Conservation (phyloP, 2,888 invertebrate species). For the Hirtodrosophila histrioides region DNA sequence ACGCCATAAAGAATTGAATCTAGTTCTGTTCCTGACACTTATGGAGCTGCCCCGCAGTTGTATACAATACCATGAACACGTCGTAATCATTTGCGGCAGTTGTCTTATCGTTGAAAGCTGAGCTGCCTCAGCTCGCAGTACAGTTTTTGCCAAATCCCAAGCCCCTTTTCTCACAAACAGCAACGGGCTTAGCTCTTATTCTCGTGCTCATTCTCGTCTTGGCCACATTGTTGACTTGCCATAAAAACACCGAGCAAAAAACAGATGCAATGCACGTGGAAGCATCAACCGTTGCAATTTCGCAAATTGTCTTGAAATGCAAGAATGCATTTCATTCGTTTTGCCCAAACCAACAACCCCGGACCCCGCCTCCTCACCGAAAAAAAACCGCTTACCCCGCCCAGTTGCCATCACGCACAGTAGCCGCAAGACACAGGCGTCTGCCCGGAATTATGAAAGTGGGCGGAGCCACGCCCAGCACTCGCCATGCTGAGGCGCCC, state of each 20-base stretch:
- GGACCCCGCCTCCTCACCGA: not conserved
- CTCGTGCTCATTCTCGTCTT: constrained; percentile 31
- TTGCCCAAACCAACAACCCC: constrained; percentile 16
- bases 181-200: constrained; percentile 22
- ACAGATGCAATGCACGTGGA: constrained; percentile 72
- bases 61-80: constrained; percentile 57
- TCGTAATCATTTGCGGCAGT: constrained; percentile 77
- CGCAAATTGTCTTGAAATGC: constrained; percentile 75
- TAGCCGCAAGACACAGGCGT: constrained; percentile 36
- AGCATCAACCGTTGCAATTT: constrained; percentile 76
- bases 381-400: constrained; percentile 7
- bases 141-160: constrained; percentile 13
- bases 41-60: constrained; percentile 52
- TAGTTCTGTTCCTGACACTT: constrained; percentile 68
- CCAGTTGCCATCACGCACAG: constrained; percentile 39
- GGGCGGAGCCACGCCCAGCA: constrained; percentile 21
- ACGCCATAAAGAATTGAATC: constrained; percentile 71
- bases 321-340: constrained; percentile 71
- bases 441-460: constrained; percentile 50
- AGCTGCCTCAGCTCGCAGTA: constrained; percentile 10
- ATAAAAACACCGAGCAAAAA: constrained; percentile 58
- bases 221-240: constrained; percentile 72
- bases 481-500: not conserved
- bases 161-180: not conserved
- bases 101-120: constrained; percentile 70